Evolutionary conservation across 2,888 invertebrate genomes (phyloP).

Genomic region (Tetropium fuscum): DNA sequence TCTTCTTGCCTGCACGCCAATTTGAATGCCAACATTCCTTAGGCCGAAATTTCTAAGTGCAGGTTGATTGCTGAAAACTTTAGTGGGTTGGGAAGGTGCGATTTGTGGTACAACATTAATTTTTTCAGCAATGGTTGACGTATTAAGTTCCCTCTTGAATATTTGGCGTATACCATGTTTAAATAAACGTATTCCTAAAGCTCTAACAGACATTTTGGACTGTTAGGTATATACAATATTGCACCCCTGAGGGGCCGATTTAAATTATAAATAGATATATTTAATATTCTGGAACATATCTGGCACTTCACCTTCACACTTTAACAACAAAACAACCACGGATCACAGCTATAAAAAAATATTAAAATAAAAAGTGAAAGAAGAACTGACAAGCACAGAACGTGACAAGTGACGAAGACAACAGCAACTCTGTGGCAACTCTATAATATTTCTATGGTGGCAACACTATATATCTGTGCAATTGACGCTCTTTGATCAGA

Average conservation of each 20-base stretch:
- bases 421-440: no score
- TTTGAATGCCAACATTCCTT: slow-evolving; percentile 67
- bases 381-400: no score
- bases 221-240: neutral
- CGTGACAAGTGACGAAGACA: no score
- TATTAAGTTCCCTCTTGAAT: slow-evolving; percentile 68
- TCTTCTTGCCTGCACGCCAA: slow-evolving; percentile 74
- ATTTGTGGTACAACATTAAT: slow-evolving; percentile 54
- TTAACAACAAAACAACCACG: no score
- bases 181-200: slow-evolving; percentile 68
- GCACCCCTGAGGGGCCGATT: slow-evolving; percentile 7
- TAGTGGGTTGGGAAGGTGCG: slow-evolving; percentile 44
- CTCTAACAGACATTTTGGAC: slow-evolving; percentile 70
- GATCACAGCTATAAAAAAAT: no score
- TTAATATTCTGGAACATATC: no score
- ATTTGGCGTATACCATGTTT: slow-evolving; percentile 73
- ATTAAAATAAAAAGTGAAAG: no score
- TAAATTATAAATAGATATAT: neutral
- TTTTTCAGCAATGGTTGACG: slow-evolving; percentile 63
- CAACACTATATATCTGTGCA: no score
- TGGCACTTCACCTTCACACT: no score
- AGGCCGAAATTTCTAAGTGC: slow-evolving; percentile 58
- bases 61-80: slow-evolving; percentile 44
- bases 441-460: no score
- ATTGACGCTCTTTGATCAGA: no score